Evolutionary conservation across 2,797 vertebrate species (phyloP), one percentile per base, ranked within the genome.

Genomic region (Coilia nasus): DNA sequence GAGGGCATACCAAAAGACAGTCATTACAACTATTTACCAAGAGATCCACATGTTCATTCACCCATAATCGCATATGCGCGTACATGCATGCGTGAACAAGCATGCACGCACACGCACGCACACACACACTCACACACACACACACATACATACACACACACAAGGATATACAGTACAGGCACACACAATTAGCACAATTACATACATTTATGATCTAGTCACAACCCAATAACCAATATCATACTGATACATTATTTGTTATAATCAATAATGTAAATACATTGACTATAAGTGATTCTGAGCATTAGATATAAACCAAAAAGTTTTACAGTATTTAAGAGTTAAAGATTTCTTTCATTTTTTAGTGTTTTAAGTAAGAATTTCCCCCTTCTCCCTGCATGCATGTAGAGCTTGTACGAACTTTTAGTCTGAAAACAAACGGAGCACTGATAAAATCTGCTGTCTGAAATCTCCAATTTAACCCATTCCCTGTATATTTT

Each of bases 401-500:
- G 82, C 60, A 71, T 62, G 46, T 81, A 82, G 78, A 87, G 81
- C 82, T 88, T 83, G 4, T 84, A 87, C 59, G 75, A 75, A 86
- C 71, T 86, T 83, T 82, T 23, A 67, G 56, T 83, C 83, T 86
- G 81, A 88, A 86, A 86, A 88, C 85, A 86, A 85, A 86, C 85
- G 56, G 7, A 31, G 83, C 80, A 87, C 71, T 83, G 87, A 90
- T 90, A 88, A 88, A 87, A 90, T 89, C 88, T 88, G 78, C 57
- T 85, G 83, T 85, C 83, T 82, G 71, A 81, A 84, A 88, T 81
- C 85, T 78, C 71, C 86, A 86, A 86, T 86, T 87, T 83, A 54
- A 86, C 85, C 87, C 82, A 86, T 78, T 83, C 85, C 83, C 82
- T 88, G 88, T 90, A 87, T 90, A 88, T 90, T 90, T 89, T 88